Evolutionary conservation across 2,797 vertebrate genomes (phyloP).

Genomic region (Melanitta fusca): DNA sequence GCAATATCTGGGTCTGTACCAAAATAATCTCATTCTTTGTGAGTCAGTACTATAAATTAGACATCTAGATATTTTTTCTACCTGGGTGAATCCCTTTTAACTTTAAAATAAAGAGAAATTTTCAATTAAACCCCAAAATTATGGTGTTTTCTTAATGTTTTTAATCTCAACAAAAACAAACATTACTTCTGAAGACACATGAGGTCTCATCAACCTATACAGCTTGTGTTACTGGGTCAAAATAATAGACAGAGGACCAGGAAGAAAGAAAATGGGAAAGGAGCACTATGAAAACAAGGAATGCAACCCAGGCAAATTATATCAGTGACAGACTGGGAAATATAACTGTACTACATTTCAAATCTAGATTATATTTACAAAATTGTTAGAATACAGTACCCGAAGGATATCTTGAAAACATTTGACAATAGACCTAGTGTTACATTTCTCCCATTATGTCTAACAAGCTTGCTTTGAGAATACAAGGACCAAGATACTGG

Average conservation of each 20-base stretch:
- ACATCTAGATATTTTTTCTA: background rate
- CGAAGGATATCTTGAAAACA: background rate
- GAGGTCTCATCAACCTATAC: background rate
- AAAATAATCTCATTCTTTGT: background rate
- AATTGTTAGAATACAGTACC: background rate
- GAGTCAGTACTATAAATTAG: background rate
- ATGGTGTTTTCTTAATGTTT: background rate
- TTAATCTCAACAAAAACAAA: background rate
- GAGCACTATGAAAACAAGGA: background rate
- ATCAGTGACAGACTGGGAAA: background rate
- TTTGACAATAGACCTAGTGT: background rate
- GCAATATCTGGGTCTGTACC: background rate
- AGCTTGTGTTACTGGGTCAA: background rate
- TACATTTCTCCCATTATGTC: background rate
- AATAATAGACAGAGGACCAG: background rate
- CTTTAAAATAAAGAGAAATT: background rate
- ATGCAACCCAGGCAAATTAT: background rate
- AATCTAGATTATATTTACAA: background rate
- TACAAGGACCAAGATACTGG: fast-evolving
- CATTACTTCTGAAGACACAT: background rate
- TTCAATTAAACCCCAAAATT: background rate
- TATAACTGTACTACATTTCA: background rate
- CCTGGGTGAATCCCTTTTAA: background rate
- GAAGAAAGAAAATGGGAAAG: background rate
- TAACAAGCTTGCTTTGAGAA: background rate